Percentiles rank a stretch among this genome's conserved stretches.
Conservation (phyloP, 2,113 vertebrate species). For the Lasiurus cinereus region DNA sequence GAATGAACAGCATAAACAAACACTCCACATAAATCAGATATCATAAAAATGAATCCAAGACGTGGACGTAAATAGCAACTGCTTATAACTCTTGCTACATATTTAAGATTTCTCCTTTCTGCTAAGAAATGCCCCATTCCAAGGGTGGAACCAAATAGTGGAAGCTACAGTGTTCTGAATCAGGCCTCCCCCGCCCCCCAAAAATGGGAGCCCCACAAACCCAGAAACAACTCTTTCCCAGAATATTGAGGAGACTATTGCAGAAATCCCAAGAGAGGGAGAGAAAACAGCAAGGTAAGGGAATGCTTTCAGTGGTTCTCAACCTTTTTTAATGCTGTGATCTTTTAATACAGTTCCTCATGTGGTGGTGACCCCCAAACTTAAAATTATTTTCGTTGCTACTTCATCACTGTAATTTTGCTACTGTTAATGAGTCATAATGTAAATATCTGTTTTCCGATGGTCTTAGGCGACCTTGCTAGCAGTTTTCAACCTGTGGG, state of each 20-base stretch:
- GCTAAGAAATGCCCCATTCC: background rate
- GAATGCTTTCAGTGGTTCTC: background rate
- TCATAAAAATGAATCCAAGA: background rate
- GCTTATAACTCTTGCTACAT: background rate
- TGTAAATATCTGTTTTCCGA: too few species aligned
- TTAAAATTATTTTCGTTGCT: too few species aligned
- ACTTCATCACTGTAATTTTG: too few species aligned
- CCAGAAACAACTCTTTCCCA: background rate
- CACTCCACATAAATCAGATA: background rate
- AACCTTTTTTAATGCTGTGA: too few species aligned
- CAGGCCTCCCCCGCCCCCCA: background rate
- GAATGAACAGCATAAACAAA: constrained; percentile 22
- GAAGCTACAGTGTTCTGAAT: background rate
- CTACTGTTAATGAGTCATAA: too few species aligned
- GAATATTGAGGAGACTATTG: background rate
- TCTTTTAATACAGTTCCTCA: too few species aligned
- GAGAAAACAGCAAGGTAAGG: background rate
- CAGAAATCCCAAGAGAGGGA: background rate
- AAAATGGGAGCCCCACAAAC: background rate
- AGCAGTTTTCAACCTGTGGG: too few species aligned
- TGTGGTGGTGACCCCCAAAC: too few species aligned
- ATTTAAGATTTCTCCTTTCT: background rate
- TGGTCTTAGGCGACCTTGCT: too few species aligned
- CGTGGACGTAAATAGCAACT: background rate
- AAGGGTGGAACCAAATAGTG: background rate